A percentile compares a stretch with the other conserved stretches of the same genome.
These are phyloP conservation scores for Onychorhynchus coronatus DNA, from an alignment of 2,113 vertebrate species.

Conservation along the genomic window DNA sequence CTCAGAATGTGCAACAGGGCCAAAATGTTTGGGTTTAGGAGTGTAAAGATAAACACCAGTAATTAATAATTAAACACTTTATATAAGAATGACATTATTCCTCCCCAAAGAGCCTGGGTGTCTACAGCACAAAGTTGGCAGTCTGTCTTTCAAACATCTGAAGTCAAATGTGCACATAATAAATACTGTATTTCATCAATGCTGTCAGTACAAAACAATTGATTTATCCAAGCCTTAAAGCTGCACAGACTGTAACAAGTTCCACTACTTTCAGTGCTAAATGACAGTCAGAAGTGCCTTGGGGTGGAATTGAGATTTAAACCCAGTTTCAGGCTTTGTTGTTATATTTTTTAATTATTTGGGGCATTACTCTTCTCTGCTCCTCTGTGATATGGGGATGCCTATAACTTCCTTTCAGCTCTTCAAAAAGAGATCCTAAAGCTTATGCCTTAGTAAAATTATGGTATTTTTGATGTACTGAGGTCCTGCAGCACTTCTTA, in stretches of 20 bases:
- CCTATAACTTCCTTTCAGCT: neutral
- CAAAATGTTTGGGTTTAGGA: neutral
- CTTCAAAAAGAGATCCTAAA: neutral
- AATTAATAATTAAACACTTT: constrained; percentile 34
- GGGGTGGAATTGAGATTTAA: neutral
- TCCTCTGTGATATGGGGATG: neutral
- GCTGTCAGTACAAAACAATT: neutral
- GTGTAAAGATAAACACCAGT: constrained; percentile 24
- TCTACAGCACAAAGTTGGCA: constrained; percentile 30
- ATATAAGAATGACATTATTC: constrained; percentile 45
- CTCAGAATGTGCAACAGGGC: neutral
- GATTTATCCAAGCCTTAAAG: neutral
- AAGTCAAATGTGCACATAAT: neutral
- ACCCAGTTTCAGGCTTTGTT: neutral
- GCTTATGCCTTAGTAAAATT: accelerated
- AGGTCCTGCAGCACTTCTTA: neutral
- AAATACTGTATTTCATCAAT: neutral
- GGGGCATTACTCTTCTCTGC: neutral
- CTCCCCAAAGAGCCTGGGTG: constrained; percentile 31
- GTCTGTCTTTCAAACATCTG: neutral
- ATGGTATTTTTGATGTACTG: neutral
- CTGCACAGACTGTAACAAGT: neutral
- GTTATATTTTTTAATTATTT: neutral
- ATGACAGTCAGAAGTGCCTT: neutral
- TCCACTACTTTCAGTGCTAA: neutral